Evolutionary conservation across 2,888 invertebrate genomes (phyloP), one percentile per base, ranked within the genome.

Genomic region (Cephalotes varians): DNA sequence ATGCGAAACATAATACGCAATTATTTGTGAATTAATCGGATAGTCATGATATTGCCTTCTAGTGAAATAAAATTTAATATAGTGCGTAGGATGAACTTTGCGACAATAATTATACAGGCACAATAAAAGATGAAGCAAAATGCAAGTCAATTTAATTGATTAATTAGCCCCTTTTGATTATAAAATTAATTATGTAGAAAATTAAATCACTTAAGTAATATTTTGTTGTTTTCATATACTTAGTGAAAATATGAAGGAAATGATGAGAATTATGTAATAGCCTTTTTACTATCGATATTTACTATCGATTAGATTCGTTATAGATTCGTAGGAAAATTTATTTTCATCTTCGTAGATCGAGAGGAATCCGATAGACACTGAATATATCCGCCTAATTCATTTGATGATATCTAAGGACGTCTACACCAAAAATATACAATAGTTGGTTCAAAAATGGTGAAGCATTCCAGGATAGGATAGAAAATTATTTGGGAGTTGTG

Each of bases 21-120:
- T 77, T 77, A 77, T 69, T 69, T 40, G 31, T 69, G 15, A 44
- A 77, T 77, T 77, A 77, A 69, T 44, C 18, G 44, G 40, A 69
- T 69, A 31, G 69, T 67, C 21, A 40, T 21, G 18, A 18, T 69
- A 69, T 69, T 34, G 31, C 15, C 44, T 31, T 77, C 31, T 28
- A 54, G 15, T n/a, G 25, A 7, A 67, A 76, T 21, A 31, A 69
- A 77, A 69, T 65, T 74, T 47, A 37, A 74, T 77, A 54, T n/a
- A 54, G 15, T 69, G 28, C 37, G 31, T 40, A 54, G 2, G 44
- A 28, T 40, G 49, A 28, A 67, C 49, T 51, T 28, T 9, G 51
- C 37, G 51, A 76, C 67, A 76, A 54, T 49, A 40, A 64, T 37
- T n/a, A 34, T 64, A 65, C 15, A 67, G 15, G 25, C 6, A 44